Conservation (phyloP, 2,888 invertebrate species). For the Smittia sp. region DNA sequence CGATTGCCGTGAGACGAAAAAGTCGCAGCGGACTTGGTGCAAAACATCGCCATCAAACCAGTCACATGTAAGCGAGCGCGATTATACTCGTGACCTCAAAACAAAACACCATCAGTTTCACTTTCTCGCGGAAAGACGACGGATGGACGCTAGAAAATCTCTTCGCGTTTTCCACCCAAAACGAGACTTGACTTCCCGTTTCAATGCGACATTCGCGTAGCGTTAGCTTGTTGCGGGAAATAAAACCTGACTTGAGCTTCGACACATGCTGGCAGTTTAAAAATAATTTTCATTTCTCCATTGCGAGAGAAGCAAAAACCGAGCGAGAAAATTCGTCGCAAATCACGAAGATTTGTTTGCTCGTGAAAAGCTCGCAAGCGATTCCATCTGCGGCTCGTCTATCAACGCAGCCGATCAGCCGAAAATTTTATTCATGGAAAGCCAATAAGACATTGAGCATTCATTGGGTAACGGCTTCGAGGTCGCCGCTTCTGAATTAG, state of each 20-base stretch:
- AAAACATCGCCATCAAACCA: conserved; percentile 21
- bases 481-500: background rate
- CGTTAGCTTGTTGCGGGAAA: conserved; percentile 24
- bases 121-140: conserved; percentile 31
- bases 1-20: background rate
- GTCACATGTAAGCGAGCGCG: conserved; percentile 22
- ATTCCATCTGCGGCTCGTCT: background rate
- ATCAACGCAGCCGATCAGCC: background rate
- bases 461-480: background rate
- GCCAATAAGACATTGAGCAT: conserved; percentile 8
- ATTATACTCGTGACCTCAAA: conserved; percentile 32
- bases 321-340: conserved; percentile 8
- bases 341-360: background rate
- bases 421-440: conserved; percentile 1
- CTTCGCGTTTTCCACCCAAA: conserved; percentile 22
- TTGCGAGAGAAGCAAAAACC: background rate
- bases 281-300: conserved; percentile 23
- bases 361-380: background rate
- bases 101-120: conserved; percentile 18
- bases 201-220: conserved; percentile 1
- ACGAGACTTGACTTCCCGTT: background rate
- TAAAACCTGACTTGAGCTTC: background rate
- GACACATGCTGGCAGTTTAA: background rate
- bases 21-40: conserved; percentile 7
- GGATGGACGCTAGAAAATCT: conserved; percentile 1